A percentile compares a stretch with the other conserved stretches of the same genome.
Evolutionary conservation across 1,140 invertebrate species (phyloP).

Genomic region (Neoseiulus cucumeris): DNA sequence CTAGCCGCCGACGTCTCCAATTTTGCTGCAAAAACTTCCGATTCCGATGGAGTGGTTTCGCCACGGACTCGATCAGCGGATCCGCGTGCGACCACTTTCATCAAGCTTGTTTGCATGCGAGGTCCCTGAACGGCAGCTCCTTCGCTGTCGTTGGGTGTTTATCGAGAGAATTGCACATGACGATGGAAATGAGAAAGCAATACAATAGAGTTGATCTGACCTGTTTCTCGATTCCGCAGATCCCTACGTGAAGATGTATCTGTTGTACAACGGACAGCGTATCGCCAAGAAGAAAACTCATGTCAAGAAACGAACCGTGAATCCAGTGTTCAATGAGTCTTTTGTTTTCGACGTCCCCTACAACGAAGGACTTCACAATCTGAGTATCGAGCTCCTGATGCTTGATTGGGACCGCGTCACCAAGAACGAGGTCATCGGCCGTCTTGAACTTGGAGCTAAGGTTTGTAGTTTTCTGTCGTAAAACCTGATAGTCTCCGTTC

Average conservation of each 20-base stretch:
- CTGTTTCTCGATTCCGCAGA: constrained; percentile 34
- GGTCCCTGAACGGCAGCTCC: no score
- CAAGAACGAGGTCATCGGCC: constrained; percentile 92
- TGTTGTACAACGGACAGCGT: constrained; percentile 85
- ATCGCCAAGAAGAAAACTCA: constrained; percentile 98
- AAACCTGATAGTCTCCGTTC: no score
- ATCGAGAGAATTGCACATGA: no score
- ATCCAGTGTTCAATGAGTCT: constrained; percentile 96
- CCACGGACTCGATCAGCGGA: no score
- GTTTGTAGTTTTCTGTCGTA: constrained; percentile 32
- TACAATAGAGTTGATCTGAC: no score
- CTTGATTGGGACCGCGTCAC: constrained; percentile 93
- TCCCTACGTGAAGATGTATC: constrained; percentile 80
- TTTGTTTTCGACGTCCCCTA: constrained; percentile 44
- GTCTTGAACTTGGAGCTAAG: constrained; percentile 65
- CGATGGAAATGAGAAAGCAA: no score
- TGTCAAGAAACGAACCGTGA: constrained; percentile 88
- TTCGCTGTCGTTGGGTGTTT: no score
- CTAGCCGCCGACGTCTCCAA: no score
- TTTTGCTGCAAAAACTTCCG: no score
- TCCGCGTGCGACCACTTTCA: no score
- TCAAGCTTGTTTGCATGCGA: no score
- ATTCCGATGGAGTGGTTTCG: no score
- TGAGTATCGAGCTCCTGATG: constrained; percentile 75
- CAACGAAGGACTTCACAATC: constrained; percentile 60